Conservation (phyloP, 2,113 vertebrate genomes). For the Grammomys dolichurus region DNA sequence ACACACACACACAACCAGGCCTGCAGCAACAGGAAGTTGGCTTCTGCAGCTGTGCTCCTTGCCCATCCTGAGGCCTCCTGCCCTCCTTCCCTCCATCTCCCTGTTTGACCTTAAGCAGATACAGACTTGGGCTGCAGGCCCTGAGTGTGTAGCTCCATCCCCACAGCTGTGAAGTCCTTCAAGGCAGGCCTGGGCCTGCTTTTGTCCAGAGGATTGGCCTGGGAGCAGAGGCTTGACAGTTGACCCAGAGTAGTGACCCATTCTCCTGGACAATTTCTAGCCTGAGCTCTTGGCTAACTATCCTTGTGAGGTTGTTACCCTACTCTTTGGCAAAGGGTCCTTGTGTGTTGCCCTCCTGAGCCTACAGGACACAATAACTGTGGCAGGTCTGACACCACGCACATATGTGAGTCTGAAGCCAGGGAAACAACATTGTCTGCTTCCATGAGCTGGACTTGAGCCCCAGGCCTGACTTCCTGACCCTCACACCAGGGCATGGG, state of each 20-base stretch:
- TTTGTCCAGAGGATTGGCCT: neutral
- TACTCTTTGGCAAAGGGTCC: accelerated
- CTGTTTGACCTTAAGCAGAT: neutral
- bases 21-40: neutral
- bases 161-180: neutral
- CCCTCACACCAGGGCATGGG: neutral
- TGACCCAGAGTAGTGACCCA: neutral
- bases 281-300: neutral
- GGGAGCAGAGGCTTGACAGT: neutral
- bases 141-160: no score
- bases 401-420: neutral
- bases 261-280: neutral
- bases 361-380: accelerated
- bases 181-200: neutral
- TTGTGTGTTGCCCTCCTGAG: accelerated
- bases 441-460: no score
- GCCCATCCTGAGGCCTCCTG: neutral
- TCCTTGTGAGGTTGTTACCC: neutral
- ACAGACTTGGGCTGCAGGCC: neutral
- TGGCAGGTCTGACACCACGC: accelerated
- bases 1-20: no score
- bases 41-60: neutral
- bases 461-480: neutral
- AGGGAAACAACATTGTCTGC: neutral
- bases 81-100: neutral